phyloP scores from a whole-genome alignment of 2,888 invertebrate species.

The Lycophotia porphyrea region DNA sequence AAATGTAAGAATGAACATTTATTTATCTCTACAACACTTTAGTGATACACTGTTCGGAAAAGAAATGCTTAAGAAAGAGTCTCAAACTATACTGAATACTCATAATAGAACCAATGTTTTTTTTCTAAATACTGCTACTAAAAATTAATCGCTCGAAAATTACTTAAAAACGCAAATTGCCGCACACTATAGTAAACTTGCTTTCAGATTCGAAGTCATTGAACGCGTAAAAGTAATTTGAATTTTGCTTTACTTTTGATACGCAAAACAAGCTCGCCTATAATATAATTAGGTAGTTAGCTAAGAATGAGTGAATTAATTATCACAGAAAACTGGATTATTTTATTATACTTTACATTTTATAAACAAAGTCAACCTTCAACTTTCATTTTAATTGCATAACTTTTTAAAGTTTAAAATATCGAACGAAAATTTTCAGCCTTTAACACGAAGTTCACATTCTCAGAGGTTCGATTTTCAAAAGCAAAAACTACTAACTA shows the following conservation, averaged over 20 bases:
- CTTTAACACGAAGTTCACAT: neutral
- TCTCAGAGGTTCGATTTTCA: slow-evolving; percentile 21
- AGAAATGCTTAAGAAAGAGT: neutral
- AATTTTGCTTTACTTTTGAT: slow-evolving; percentile 5
- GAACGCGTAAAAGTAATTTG: neutral
- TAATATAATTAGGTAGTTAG: neutral
- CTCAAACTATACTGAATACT: neutral
- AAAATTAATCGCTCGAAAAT: neutral
- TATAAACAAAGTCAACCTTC: neutral
- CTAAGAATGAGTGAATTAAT: neutral
- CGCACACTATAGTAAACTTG: neutral
- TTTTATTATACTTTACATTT: neutral
- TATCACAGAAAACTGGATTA: neutral
- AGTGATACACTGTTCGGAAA: neutral
- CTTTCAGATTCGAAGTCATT: neutral
- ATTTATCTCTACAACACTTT: neutral
- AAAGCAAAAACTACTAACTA: neutral
- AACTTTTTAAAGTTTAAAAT: neutral
- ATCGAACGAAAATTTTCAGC: neutral
- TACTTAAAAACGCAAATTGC: neutral
- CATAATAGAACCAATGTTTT: neutral
- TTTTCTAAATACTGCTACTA: neutral
- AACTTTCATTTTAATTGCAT: neutral
- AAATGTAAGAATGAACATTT: neutral
- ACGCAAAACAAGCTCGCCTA: neutral